phyloP scores from a whole-genome alignment of 2,888 invertebrate genomes.

The Cactoblastis cactorum region DNA sequence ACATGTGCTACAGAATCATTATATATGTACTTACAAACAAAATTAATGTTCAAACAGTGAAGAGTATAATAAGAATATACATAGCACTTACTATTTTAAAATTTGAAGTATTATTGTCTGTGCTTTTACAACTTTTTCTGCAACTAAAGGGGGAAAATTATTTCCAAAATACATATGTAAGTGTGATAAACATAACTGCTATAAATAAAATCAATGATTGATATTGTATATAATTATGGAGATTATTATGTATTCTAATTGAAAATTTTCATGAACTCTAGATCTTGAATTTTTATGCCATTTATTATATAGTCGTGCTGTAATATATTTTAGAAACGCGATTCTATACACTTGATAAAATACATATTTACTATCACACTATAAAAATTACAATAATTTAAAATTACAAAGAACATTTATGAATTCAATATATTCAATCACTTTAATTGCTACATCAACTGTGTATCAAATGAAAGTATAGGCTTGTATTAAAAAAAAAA shows the following conservation, averaged over 20 bases:
- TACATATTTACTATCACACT: slow-evolving; percentile 7
- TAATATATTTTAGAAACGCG: slow-evolving; percentile 17
- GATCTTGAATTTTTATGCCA: too few relatives aligned
- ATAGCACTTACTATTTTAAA: too few relatives aligned
- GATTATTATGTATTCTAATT: too few relatives aligned
- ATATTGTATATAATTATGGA: too few relatives aligned
- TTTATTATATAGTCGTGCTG: slow-evolving; percentile 14
- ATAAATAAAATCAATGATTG: too few relatives aligned
- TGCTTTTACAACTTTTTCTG: too few relatives aligned
- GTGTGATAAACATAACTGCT: too few relatives aligned
- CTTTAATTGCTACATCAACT: not conserved
- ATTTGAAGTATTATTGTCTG: too few relatives aligned
- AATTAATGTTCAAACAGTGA: not conserved
- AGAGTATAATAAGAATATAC: too few relatives aligned
- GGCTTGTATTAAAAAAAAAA: not conserved
- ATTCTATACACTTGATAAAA: slow-evolving; percentile 6
- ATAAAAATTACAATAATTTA: not conserved
- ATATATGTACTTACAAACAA: not conserved
- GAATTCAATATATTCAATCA: not conserved
- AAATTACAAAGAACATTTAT: not conserved
- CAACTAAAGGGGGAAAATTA: too few relatives aligned
- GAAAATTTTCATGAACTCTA: too few relatives aligned
- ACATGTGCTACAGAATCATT: not conserved
- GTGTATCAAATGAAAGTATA: not conserved
- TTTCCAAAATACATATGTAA: too few relatives aligned